phyloP scores from a whole-genome alignment of 2,888 invertebrate species.

The Chloromyia formosa region DNA sequence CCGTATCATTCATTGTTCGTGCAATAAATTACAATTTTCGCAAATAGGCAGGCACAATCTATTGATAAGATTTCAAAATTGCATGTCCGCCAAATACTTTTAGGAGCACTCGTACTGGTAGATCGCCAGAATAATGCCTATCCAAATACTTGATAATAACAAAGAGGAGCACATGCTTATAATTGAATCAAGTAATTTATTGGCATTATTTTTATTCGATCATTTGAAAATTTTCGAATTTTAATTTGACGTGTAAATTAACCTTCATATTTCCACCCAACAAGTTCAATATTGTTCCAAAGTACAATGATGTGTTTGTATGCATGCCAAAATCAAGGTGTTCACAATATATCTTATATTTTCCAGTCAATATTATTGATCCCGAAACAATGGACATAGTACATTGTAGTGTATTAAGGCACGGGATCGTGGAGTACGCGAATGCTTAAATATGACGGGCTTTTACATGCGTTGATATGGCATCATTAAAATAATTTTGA shows the following conservation, averaged over 20 bases:
- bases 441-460: neutral
- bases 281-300: neutral
- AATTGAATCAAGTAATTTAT: neutral
- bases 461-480: neutral
- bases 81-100: no score
- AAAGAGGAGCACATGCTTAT: neutral
- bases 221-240: neutral
- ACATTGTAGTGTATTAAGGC: no score
- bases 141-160: neutral
- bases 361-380: conserved; percentile 9
- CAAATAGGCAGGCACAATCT: no score
- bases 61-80: no score
- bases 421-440: neutral
- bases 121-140: no score
- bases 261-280: neutral
- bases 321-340: conserved; percentile 27
- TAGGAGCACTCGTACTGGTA: no score
- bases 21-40: no score
- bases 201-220: neutral
- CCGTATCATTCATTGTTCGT: no score
- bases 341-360: conserved; percentile 10
- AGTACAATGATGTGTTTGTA: neutral
- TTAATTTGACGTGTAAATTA: neutral
- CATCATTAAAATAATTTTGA: neutral
- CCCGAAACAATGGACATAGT: neutral